A percentile compares a stretch with the other conserved stretches of the same genome.
These are phyloP conservation scores for Melanotaenia trifasciata DNA, from an alignment of 2,797 vertebrate genomes.

Conservation along the genomic window DNA sequence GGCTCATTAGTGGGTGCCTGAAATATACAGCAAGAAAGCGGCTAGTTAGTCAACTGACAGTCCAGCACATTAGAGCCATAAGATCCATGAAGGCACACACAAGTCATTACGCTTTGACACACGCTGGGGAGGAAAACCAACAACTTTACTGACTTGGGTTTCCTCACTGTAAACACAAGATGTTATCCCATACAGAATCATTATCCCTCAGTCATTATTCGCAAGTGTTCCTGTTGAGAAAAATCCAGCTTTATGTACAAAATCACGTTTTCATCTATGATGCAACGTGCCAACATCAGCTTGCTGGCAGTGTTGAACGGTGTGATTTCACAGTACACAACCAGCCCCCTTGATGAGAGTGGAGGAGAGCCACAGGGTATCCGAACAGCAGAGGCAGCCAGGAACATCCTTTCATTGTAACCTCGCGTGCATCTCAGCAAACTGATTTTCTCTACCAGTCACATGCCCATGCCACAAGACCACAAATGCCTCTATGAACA, in stretches of 20 bases:
- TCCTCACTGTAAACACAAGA: slow-evolving; percentile 35
- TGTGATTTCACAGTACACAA: slow-evolving; percentile 56
- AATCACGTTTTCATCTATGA: slow-evolving; percentile 30
- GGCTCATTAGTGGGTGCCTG: slow-evolving; percentile 64
- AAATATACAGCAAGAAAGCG: slow-evolving; percentile 44
- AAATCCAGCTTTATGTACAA: slow-evolving; percentile 19
- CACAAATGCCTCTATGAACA: slow-evolving; percentile 39
- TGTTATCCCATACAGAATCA: slow-evolving; percentile 19
- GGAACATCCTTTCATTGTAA: slow-evolving; percentile 58
- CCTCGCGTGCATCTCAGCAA: slow-evolving; percentile 46
- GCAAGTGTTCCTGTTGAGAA: slow-evolving; percentile 23
- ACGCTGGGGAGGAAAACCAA: slow-evolving; percentile 37
- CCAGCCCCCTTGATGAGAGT: slow-evolving; percentile 58
- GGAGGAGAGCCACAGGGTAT: slow-evolving; percentile 53
- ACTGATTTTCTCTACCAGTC: slow-evolving; percentile 63
- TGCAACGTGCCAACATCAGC: slow-evolving; percentile 46
- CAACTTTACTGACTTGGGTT: slow-evolving; percentile 22
- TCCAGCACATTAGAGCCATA: slow-evolving; percentile 42
- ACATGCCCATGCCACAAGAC: slow-evolving; percentile 44
- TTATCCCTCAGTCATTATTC: slow-evolving; percentile 23
- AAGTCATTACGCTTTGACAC: slow-evolving; percentile 50
- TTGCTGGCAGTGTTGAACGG: slow-evolving; percentile 39
- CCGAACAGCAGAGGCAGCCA: slow-evolving; percentile 58
- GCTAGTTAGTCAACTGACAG: slow-evolving; percentile 61
- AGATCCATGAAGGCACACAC: slow-evolving; percentile 44